A percentile compares a stretch with the other conserved stretches of the same genome.
Evolutionary conservation across 2,888 invertebrate species (phyloP).

Genomic region (Lasioglossum morio): DNA sequence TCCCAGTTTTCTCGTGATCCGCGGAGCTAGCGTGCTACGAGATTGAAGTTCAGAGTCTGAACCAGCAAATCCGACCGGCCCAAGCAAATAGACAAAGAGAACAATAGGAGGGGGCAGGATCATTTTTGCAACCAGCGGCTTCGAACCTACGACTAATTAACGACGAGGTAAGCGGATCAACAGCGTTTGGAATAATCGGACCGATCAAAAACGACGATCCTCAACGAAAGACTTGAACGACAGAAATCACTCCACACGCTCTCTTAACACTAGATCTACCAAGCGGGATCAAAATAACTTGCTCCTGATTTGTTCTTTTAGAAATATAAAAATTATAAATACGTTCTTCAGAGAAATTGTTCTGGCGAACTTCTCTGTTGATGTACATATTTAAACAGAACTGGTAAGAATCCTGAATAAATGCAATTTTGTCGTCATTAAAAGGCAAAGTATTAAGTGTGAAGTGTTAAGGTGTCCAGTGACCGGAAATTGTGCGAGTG

Average conservation of each 20-base stretch:
- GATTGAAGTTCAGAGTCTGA: background rate
- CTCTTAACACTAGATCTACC: background rate
- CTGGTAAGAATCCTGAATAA: no score
- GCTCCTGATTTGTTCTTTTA: no score
- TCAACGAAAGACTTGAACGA: background rate
- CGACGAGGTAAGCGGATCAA: slow-evolving; percentile 27
- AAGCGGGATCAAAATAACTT: no score
- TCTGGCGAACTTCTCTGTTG: no score
- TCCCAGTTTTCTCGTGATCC: slow-evolving; percentile 40
- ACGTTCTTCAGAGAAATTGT: no score
- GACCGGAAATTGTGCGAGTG: slow-evolving; percentile 24
- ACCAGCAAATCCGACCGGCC: background rate
- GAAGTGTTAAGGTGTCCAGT: background rate
- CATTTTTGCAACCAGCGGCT: background rate
- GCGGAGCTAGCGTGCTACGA: slow-evolving; percentile 23
- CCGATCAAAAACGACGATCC: background rate
- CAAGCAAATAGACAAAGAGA: background rate
- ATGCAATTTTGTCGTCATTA: no score
- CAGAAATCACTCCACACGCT: background rate
- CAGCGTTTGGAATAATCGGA: background rate
- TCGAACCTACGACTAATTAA: background rate
- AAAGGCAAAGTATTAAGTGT: no score
- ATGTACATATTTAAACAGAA: no score
- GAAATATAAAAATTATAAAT: no score
- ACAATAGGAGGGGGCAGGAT: background rate